A percentile compares a stretch with the other conserved stretches of the same genome.
phyloP scores from a whole-genome alignment of 2,888 invertebrate genomes.

The Chrysotoxum bicinctum region DNA sequence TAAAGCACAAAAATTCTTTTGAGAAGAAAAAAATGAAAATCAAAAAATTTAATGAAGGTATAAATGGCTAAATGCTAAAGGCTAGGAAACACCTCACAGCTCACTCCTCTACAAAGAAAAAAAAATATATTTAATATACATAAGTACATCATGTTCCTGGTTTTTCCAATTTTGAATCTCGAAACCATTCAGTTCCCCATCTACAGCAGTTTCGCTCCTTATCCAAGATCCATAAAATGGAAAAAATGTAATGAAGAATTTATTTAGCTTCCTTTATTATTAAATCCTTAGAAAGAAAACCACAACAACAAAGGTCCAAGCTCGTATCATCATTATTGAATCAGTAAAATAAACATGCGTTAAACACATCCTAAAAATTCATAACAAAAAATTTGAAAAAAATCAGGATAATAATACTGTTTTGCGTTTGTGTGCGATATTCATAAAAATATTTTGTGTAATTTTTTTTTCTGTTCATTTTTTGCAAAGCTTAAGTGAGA shows the following conservation, averaged over 20 bases:
- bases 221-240: background rate
- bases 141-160: background rate
- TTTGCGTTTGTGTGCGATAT: conserved; percentile 18
- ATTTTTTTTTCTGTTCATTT: background rate
- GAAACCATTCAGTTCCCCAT: background rate
- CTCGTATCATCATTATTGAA: conserved; percentile 39
- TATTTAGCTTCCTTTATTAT: background rate
- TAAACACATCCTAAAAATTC: conserved; percentile 46
- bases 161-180: background rate
- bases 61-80: too few species aligned
- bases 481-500: background rate
- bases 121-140: background rate
- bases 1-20: background rate
- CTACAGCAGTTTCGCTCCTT: background rate
- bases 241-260: background rate
- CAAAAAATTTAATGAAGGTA: background rate
- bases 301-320: conserved; percentile 15
- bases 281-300: background rate
- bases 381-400: conserved; percentile 19
- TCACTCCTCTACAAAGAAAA: too few species aligned
- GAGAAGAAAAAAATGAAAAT: background rate
- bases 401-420: background rate
- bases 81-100: background rate
- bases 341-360: conserved; percentile 41
- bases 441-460: conserved; percentile 18